phyloP scores from a whole-genome alignment of 2,113 vertebrate species.

The Saimiri boliviensis region DNA sequence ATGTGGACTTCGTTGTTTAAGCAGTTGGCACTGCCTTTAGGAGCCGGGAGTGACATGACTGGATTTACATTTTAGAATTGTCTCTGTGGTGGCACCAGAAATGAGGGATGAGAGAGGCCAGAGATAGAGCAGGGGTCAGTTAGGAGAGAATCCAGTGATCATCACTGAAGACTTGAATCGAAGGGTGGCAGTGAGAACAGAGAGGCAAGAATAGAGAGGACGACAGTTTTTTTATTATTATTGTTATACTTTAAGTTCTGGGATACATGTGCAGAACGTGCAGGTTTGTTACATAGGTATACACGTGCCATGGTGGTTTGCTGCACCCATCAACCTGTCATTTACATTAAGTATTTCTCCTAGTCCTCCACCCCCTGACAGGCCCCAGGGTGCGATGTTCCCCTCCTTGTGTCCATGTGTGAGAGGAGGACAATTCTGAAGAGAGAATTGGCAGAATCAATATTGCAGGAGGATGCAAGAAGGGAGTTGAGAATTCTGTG shows the following conservation, averaged over 20 bases:
- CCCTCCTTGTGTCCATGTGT: too few species aligned
- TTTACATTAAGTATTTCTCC: too few species aligned
- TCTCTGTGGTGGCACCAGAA: background rate
- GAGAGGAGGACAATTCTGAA: background rate
- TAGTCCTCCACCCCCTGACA: too few species aligned
- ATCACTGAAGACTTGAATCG: background rate
- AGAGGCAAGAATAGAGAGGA: background rate
- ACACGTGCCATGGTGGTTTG: too few species aligned
- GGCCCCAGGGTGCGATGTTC: too few species aligned
- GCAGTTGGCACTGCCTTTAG: background rate
- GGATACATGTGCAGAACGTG: too few species aligned
- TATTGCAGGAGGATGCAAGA: accelerated
- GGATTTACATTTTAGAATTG: background rate
- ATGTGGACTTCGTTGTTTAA: background rate
- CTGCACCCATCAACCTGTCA: too few species aligned
- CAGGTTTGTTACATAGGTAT: too few species aligned
- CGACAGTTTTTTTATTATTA: too few species aligned
- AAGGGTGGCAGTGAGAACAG: background rate
- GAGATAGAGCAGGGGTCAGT: background rate
- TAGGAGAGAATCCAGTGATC: background rate
- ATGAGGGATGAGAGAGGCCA: background rate
- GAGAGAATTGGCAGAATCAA: background rate
- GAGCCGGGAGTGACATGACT: background rate
- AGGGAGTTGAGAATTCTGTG: background rate
- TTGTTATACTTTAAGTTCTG: too few species aligned